Evolutionary conservation across 2,113 vertebrate species (phyloP).

Genomic region (Collichthys lucidus): DNA sequence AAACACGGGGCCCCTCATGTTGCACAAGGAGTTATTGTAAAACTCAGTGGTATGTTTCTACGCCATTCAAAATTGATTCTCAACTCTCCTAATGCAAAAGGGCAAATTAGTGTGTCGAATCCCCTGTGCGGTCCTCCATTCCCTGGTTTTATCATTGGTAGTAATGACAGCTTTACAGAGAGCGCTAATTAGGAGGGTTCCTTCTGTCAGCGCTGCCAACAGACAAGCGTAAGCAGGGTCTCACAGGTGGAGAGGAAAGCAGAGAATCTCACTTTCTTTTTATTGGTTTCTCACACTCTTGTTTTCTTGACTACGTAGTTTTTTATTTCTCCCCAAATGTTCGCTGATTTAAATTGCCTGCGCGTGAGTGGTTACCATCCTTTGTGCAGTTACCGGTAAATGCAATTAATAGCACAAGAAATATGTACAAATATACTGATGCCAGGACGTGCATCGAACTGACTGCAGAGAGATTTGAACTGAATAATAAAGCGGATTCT

Average conservation of each 20-base stretch:
- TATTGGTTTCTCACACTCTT: neutral
- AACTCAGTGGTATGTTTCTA: conserved; percentile 49
- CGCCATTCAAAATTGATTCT: conserved; percentile 51
- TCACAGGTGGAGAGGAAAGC: conserved; percentile 66
- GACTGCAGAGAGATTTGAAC: conserved; percentile 7
- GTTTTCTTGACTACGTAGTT: neutral
- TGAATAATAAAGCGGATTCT: conserved; percentile 11
- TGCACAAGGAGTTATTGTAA: conserved; percentile 51
- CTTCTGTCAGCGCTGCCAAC: conserved; percentile 75
- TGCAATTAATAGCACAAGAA: conserved; percentile 28
- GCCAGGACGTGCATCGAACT: neutral
- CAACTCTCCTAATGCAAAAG: conserved; percentile 50
- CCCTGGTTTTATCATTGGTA: conserved; percentile 64
- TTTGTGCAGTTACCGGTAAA: conserved; percentile 12
- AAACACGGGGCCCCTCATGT: conserved; percentile 24
- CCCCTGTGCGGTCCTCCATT: conserved; percentile 50
- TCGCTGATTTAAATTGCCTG: neutral
- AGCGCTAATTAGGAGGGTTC: conserved; percentile 84
- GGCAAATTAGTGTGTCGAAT: conserved; percentile 73
- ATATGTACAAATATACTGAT: conserved; percentile 13
- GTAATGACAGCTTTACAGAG: conserved; percentile 83
- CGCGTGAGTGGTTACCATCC: neutral
- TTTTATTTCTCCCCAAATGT: neutral
- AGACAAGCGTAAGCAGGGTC: conserved; percentile 64
- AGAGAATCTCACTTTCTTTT: conserved; percentile 28